Base-by-base conservation (phyloP, 2,113 vertebrate genomes). In the Chloebia gouldiae region DNA sequence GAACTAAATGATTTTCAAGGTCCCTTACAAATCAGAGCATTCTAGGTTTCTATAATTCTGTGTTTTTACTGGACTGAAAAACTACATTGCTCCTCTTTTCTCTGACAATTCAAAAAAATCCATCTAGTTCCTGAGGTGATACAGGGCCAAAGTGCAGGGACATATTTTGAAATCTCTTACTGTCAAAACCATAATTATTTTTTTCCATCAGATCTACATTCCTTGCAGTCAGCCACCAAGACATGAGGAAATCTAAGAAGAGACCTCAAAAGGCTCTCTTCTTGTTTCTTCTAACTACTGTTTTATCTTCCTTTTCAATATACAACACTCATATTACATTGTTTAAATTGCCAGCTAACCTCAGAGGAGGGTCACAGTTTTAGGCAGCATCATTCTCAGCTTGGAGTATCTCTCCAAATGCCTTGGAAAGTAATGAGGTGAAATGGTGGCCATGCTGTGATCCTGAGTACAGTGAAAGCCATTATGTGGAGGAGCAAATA, bases 251-350 rank as follows among this genome's bases (percentile, higher is more conserved):
- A 45, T 24, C 13, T 81, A 61, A 69, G 31, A 40, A 72, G 25
- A 56, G 2, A 66, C 6, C 1, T 0, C 14, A 59, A 13, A 45
- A 68, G 56, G 2, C 7, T 17, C 21, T 37, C 28, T 28, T 7
- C 14, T 70, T 40, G 7, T 15, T 79, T 63, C 31, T 83, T 78
- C 40, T 35, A 72, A 22, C 7, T 16, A 28, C 37, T 27, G 12
- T 18, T 76, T 82, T 66, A 33, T 14, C 28, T 76, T 81, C 31
- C 25, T 63, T 92, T 81, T 60, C n/a, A 76, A 30, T 45, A 60
- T 9, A 21, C 10, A 72, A 10, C 21, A 10, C 2, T 45, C 42
- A 16, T n/a, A 3, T 3, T 35, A 6, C 25, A 20, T 21, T 81
- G 7, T 28, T 89, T 78, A 57, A 59, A 72, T 65, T 68, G 12